Evolutionary conservation across 2,888 invertebrate genomes (phyloP), one percentile per base, ranked within the genome.

Genomic region (Drosophila setosimentum): DNA sequence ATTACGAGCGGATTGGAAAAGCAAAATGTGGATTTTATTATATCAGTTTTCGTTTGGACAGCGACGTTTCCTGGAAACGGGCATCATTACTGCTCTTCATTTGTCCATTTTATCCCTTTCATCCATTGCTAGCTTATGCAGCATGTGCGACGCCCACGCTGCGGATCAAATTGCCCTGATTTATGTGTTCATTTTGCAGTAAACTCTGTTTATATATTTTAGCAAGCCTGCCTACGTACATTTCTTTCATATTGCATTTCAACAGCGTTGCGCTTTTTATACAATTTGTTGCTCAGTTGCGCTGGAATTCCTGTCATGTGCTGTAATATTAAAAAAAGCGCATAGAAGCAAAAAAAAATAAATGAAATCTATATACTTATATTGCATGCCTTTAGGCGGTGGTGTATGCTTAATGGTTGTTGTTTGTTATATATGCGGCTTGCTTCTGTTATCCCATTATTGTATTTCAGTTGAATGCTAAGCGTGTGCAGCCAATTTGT

Each of bases 261-360:
- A 45, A 49, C 40, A n/a, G 27, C 57, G 45, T 37, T 59, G 68
- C 33, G 53, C 37, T 29, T 60, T 11, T 27, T 53, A 42, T 64
- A 33, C 49, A 2, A 6, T 24, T 37, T 37, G 33, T 21, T 18
- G 27, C 21, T 32, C 18, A 45, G 40, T 40, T 59, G 33, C 49
- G 35, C 61, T 53, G 42, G 29, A 8, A 53, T 51, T 68, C 48
- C 37, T 66, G 54, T 48, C 40, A 61, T 59, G 62, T 60, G 40
- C 67, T 37, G 65, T 54, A 76, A 85, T 72, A 85, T 79, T 82
- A 79, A 81, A 82, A 59, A 63, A 65, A 72, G 58, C 53, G 55
- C 82, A 69, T 33, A 63, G 53, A 21, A 63, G 64, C 66, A 68
- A 71, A 27, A 59, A 58, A 66, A 71, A 68, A 6, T 16, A 35